These are phyloP conservation scores for Parauchenoglanis punctatus DNA, from an alignment of 2,797 vertebrate genomes.

Conservation along the genomic window DNA sequence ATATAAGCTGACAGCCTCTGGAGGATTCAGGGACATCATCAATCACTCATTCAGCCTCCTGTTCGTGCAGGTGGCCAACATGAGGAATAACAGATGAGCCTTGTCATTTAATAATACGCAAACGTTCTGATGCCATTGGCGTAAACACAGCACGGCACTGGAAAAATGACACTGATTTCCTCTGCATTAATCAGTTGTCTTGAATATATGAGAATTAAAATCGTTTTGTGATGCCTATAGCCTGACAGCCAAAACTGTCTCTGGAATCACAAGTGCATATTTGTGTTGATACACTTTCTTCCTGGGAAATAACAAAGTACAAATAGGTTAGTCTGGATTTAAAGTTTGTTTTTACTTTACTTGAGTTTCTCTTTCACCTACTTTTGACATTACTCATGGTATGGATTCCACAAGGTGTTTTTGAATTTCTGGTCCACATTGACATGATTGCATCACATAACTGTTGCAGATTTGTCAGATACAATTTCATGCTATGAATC, in stretches of 20 bases:
- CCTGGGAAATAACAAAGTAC: neutral
- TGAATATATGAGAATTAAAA: conserved; percentile 21
- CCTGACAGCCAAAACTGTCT: neutral
- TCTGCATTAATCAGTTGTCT: conserved; percentile 24
- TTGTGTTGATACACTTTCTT: neutral
- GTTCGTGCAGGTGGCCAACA: conserved; percentile 25
- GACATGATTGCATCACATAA: neutral
- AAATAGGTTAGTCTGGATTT: neutral
- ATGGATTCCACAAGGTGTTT: neutral
- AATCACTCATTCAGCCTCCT: conserved; percentile 36
- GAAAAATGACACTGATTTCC: conserved; percentile 31
- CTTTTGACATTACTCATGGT: neutral
- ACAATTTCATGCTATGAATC: neutral
- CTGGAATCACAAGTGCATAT: neutral
- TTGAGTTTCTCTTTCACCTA: neutral
- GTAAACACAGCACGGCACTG: conserved; percentile 12
- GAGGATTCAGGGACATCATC: conserved; percentile 45
- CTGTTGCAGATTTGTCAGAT: neutral
- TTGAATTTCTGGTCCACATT: neutral
- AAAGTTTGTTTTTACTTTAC: neutral
- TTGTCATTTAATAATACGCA: conserved; percentile 46
- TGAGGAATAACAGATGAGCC: conserved; percentile 41
- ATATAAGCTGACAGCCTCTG: conserved; percentile 38
- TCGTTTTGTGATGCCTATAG: neutral
- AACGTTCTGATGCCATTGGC: conserved; percentile 34